Conservation (phyloP, 53 echinoderm and acorn worm species). For the Holothuria leucospilota region DNA sequence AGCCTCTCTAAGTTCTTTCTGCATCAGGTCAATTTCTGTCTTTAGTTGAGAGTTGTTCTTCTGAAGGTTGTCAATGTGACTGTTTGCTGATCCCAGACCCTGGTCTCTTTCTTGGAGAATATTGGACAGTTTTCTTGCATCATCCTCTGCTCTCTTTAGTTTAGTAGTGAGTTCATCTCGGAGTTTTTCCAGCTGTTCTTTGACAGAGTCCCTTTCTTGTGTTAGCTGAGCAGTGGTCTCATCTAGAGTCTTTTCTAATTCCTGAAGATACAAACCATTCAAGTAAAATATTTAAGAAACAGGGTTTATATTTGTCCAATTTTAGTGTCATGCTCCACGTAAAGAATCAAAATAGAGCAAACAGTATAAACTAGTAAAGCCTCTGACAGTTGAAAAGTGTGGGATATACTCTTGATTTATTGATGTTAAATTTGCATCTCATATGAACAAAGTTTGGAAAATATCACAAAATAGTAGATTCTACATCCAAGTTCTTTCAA, state of each 20-base stretch:
- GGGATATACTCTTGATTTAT: no score
- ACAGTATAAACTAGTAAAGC: no score
- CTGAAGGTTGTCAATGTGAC: constrained; percentile 73
- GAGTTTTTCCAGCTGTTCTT: constrained; percentile 63
- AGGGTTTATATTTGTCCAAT: no score
- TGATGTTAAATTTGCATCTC: no score
- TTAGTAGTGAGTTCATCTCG: constrained; percentile 72
- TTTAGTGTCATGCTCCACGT: no score
- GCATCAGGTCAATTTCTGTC: constrained; percentile 73
- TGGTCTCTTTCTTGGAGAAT: constrained; percentile 82
- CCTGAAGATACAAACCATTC: constrained; percentile 50
- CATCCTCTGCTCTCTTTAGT: constrained; percentile 80
- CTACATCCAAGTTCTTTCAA: no score
- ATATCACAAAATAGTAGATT: no score
- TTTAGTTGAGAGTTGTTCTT: constrained; percentile 72
- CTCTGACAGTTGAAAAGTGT: no score
- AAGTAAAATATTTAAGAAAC: background rate
- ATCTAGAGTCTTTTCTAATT: constrained; percentile 74
- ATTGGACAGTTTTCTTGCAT: constrained; percentile 70
- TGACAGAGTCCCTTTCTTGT: constrained; percentile 71
- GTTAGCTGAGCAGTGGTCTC: constrained; percentile 66
- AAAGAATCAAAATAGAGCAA: no score
- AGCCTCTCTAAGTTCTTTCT: constrained; percentile 77
- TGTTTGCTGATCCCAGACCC: constrained; percentile 90
- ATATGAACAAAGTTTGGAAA: no score